Base-by-base conservation (phyloP, 2,797 vertebrate species). In the Tokudaia tokunoshimensis region DNA sequence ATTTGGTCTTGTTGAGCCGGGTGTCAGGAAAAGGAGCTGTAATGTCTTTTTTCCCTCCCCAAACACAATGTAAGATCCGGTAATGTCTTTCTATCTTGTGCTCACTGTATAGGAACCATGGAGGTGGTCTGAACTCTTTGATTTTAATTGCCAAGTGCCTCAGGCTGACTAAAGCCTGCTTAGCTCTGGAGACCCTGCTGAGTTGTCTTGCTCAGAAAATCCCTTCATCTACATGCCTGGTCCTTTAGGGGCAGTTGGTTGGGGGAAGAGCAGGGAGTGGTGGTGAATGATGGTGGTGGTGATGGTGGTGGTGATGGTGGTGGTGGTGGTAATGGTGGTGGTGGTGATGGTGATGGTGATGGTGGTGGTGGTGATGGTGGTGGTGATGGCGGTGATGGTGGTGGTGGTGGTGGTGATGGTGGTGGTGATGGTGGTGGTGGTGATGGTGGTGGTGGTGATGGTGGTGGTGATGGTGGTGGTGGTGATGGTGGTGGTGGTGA, bases 71-170 rank as follows among this genome's bases (percentile, higher is more conserved):
- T 6, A 63, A 59, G 29, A 79, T 75, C 90, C 44, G 67, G 65
- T 15, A 31, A 50, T 12, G n/a, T 34, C 63, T 52, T 52, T 52
- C 14, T n/a, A 24, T 41, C 65, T 84, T 19, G 1, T n/a, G 52
- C 29, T 76, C 24, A 34, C 4, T 20, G 47, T 74, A 44, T 31
- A 20, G 76, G 55, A 59, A 37, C 75, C 52, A 50, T 72, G 4
- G 22, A 83, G 78, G 15, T 50, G n/a, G 37, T n/a, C 44, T 34
- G n/a, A 44, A 50, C 31, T 47, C 37, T 91, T 15, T 0, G 24
- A 15, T 13, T 17, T 34, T 59, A 70, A 44, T 55, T 12, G 0
- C 20, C 61, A 37, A n/a, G n/a, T 3, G 0, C n/a, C 57, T 50
- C 12, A 24, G 65, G 31, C n/a, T 37, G 4, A 3, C 13, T 6